Evolutionary conservation across 92 coral and sea anemone genomes (phyloP).

Genomic region (Epizoanthus ramosus): DNA sequence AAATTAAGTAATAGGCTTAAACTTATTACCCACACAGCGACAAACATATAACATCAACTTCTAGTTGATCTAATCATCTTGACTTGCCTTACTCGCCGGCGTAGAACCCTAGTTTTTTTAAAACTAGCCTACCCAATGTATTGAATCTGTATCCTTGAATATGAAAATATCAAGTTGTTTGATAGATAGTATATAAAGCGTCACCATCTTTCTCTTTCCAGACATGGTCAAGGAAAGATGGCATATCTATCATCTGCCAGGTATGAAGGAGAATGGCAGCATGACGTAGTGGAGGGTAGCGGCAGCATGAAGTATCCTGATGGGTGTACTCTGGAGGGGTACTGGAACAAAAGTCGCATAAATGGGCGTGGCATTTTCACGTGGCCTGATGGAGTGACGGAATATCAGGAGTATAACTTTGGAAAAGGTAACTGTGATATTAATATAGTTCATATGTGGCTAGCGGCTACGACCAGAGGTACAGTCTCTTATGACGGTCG

Average conservation of each 20-base stretch:
- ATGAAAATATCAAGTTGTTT: not conserved
- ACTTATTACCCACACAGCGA: too few relatives aligned
- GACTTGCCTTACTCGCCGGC: too few relatives aligned
- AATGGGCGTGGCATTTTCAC: conserved; percentile 75
- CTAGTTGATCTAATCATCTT: too few relatives aligned
- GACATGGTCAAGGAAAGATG: conserved; percentile 78
- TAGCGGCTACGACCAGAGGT: too few relatives aligned
- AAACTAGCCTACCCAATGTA: too few relatives aligned
- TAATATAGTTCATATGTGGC: not conserved
- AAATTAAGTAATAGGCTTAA: too few relatives aligned
- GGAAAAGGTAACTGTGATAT: conserved; percentile 48
- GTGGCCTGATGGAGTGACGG: conserved; percentile 78
- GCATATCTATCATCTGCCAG: conserved; percentile 60
- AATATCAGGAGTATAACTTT: conserved; percentile 63
- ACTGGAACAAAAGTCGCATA: conserved; percentile 62
- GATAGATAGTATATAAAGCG: not conserved
- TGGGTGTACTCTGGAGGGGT: conserved; percentile 75
- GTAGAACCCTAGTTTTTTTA: too few relatives aligned
- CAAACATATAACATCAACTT: too few relatives aligned
- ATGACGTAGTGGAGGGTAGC: conserved; percentile 64
- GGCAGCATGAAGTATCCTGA: conserved; percentile 67
- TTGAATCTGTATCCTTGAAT: not conserved
- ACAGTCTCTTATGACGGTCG: too few relatives aligned
- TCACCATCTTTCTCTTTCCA: conserved; percentile 3
- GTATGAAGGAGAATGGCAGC: conserved; percentile 82